Conservation (phyloP, 2,113 vertebrate species). For the Anolis sagrei region DNA sequence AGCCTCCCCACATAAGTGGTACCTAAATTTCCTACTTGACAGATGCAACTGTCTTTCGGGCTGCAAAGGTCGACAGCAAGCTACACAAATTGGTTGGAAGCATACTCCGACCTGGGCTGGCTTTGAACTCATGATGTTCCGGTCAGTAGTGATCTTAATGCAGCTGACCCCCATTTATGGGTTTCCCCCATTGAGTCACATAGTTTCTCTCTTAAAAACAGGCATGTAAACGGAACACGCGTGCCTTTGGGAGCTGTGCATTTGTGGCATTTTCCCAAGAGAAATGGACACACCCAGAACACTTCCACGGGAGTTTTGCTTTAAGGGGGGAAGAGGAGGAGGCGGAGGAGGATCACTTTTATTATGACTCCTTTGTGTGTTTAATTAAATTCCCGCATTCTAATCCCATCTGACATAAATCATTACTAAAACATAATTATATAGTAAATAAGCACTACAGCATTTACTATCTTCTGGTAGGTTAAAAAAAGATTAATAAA, state of each 20-base stretch:
- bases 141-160: no score
- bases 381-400: constrained; percentile 37
- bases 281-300: constrained; percentile 22
- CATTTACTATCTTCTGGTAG: constrained; percentile 32
- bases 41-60: no score
- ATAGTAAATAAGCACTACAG: constrained; percentile 35
- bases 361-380: constrained; percentile 20
- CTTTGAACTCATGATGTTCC: no score
- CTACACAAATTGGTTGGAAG: no score
- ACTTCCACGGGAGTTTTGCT: constrained; percentile 9
- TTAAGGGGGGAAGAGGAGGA: no score
- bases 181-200: not conserved
- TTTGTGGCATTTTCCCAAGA: constrained; percentile 22
- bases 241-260: not conserved
- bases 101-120: no score
- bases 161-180: no score
- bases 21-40: no score
- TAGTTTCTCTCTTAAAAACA: not conserved
- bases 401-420: constrained; percentile 35
- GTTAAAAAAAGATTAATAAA: constrained; percentile 41
- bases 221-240: not conserved
- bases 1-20: no score
- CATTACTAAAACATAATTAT: constrained; percentile 44
- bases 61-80: no score
- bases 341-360: constrained; percentile 4